Evolutionary conservation across 1,140 invertebrate genomes (phyloP), one percentile per base, ranked within the genome.

Genomic region (Cataglyphis hispanica): DNA sequence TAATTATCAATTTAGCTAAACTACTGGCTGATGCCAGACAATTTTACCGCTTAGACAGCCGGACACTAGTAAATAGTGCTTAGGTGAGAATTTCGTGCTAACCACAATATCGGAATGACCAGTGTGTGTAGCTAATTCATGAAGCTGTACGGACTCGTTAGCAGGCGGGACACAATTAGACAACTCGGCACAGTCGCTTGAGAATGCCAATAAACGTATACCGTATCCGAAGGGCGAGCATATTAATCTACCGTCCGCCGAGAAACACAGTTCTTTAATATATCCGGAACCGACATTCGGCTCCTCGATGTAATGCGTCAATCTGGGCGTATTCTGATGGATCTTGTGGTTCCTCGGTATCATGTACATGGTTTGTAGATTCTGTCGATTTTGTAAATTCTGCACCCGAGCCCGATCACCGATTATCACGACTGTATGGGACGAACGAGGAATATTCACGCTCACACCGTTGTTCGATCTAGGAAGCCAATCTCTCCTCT

Each of bases 151-250:
- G 94, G 95, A 87, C 93, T 93, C 93, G 93, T 88, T 87, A 93
- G 94, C 88, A 77, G 88, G 56, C 19, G 96, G 96, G 1, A 97
- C 96, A 91, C 96, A 97, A 81, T 97, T 96, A 2, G 97, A 97
- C 46, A 99, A 93, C 93, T 99, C 98, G 58, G 97, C 95, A 93
- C 98, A 98, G 11, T 97, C 94, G 0, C 96, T 95, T 85, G 97
- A 97, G 91, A 99, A 98, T 1, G 97, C 97, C 10, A 99, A 94
- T 0, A 99, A 94, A 25, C 98, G 95, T 50, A 99, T 96, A 5
- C 98, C 98, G 88, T 97, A 97, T 1, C 97, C 98, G 92, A 97
- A 99, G 0, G 98, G 98, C 0, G 98, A 99, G 92, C 98, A 98
- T 31, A 99, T 97, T 0, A 99, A 92, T 40, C 98, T 96, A 0